phyloP scores from a whole-genome alignment of 2,888 invertebrate genomes.

The Xestia rhomboidea region DNA sequence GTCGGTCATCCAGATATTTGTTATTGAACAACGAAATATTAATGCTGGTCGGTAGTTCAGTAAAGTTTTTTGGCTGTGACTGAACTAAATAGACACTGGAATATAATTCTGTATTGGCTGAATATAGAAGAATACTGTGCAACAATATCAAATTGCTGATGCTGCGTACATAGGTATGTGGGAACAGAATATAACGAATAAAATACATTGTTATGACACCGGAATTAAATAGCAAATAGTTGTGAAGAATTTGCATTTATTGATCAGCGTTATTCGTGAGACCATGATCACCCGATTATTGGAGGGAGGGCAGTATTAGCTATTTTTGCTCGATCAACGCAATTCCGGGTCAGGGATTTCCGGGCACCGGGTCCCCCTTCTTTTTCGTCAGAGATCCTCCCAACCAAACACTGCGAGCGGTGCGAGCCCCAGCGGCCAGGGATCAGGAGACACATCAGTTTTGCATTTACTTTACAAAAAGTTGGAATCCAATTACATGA shows the following conservation, averaged over 20 bases:
- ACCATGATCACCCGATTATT: neutral
- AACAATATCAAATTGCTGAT: constrained; percentile 10
- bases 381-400: constrained; percentile 7
- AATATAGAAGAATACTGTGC: constrained; percentile 4
- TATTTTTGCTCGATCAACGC: neutral
- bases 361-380: constrained; percentile 16
- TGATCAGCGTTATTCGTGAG: neutral
- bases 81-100: neutral
- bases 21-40: neutral
- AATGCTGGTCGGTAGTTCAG: neutral
- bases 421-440: neutral
- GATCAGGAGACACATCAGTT: neutral
- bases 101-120: constrained; percentile 15
- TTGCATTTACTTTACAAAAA: neutral
- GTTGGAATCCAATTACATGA: neutral
- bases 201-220: neutral
- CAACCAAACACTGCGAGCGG: neutral
- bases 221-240: neutral
- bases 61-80: neutral
- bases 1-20: too few species aligned
- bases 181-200: constrained; percentile 3
- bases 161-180: neutral
- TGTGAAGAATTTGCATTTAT: constrained; percentile 13
- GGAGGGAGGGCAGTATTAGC: neutral
- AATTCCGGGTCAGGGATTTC: constrained; percentile 2